Evolutionary conservation across 2,797 vertebrate species (phyloP), one percentile per base, ranked within the genome.

Genomic region (Chloroceryle amazona): DNA sequence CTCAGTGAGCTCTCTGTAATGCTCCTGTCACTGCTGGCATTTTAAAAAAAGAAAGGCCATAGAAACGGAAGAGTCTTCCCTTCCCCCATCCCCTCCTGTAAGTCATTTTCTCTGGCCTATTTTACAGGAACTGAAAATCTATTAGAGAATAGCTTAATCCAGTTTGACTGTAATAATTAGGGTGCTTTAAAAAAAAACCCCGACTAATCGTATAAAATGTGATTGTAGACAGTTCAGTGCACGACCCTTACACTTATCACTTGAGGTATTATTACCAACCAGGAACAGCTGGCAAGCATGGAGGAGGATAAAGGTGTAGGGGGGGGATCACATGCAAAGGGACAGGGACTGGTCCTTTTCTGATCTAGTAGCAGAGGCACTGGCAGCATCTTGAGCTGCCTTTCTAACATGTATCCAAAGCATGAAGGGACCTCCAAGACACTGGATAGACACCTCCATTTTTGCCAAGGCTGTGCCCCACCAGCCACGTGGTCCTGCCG

Each of bases 141-240:
- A 96, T 96, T 95, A 95, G 88, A 96, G 95, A 82, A 95, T n/a
- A 89, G 93, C 92, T 95, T 97, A 97, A 96, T 96, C 95, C 78
- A 3, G 86, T 96, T 96, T 95, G 96, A 93, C 93, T 93, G 88
- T 89, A 96, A 97, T 96, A 97, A 96, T 97, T 97, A 91, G 95
- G 82, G 81, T 76, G 94, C 90, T 97, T 95, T 85, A 87, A 94
- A 95, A 93, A 89, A 31, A 89, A 31, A 1, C 94, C 95, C 93
- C 95, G 96, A 96, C 95, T 97, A 97, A 96, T 97, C 81, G 74
- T 85, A 90, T 96, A 79, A 96, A 96, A 91, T 80, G 86, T 89
- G 95, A 93, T 82, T 93, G 94, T 95, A 60, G 96, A 89, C 90
- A 97, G 94, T 89, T 92, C 94, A 89, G 95, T 89, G 90, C 92